A percentile compares a stretch with the other conserved stretches of the same genome.
These are phyloP conservation scores for Orientallactaga bullata DNA, from an alignment of 2,113 vertebrate species.

Conservation along the genomic window DNA sequence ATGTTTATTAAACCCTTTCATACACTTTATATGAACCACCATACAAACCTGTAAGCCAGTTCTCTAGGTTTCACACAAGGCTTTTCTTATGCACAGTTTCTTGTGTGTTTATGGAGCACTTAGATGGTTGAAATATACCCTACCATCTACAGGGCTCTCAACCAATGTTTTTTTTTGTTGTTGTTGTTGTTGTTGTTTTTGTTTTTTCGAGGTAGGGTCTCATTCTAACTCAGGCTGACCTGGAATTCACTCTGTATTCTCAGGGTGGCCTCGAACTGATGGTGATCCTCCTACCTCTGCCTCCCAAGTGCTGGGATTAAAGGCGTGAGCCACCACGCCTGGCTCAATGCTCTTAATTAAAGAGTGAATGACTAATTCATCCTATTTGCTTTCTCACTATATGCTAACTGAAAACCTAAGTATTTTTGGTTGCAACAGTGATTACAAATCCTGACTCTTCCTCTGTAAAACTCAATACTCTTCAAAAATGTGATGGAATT, in stretches of 20 bases:
- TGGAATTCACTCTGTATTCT: too few species aligned
- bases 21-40: neutral
- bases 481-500: constrained; percentile 26
- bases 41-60: neutral
- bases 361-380: neutral
- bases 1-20: constrained; percentile 71
- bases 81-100: neutral
- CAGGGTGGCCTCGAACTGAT: too few species aligned
- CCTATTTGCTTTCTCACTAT: constrained; percentile 5
- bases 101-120: neutral
- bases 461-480: neutral
- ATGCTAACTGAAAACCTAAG: constrained; percentile 35
- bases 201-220: too few species aligned
- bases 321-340: too few species aligned
- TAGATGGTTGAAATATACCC: constrained; percentile 10
- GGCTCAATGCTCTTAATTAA: too few species aligned
- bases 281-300: too few species aligned
- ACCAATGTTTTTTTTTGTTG: too few species aligned
- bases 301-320: too few species aligned
- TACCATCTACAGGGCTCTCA: neutral
- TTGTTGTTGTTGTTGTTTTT: too few species aligned
- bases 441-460: neutral
- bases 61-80: neutral
- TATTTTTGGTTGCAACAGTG: constrained; percentile 16
- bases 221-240: too few species aligned